Percentiles rank a stretch among this genome's conserved stretches.
These are phyloP conservation scores for Stomorhina lunata DNA, from an alignment of 2,888 invertebrate genomes.

Conservation along the genomic window DNA sequence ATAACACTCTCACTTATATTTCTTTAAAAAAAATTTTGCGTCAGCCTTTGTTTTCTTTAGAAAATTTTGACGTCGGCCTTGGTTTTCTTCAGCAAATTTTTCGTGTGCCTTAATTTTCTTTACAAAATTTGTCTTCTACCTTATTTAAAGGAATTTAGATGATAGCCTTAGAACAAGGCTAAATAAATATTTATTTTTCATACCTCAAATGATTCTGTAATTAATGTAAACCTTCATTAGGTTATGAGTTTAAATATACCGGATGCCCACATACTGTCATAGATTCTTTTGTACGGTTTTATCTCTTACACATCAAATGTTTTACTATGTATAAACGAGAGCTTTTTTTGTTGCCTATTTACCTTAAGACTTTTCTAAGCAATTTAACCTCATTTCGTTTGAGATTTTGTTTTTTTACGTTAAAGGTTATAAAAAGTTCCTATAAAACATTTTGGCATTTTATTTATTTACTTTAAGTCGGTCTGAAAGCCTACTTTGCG, in stretches of 20 bases:
- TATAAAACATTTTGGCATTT: slow-evolving; percentile 10
- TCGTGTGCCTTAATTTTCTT: too few species aligned
- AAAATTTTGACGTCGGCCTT: too few species aligned
- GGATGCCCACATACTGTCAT: not conserved
- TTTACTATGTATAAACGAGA: not conserved
- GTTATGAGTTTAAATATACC: not conserved
- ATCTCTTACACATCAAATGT: not conserved
- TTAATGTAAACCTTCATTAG: not conserved
- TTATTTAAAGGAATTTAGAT: too few species aligned
- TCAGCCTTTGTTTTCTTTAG: too few species aligned
- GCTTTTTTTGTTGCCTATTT: not conserved
- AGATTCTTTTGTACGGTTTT: not conserved
- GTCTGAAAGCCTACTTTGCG: not conserved
- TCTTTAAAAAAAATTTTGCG: too few species aligned
- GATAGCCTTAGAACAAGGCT: too few species aligned
- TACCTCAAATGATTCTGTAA: too few species aligned
- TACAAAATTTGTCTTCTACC: too few species aligned
- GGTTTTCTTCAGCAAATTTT: too few species aligned
- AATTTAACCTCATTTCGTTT: slow-evolving; percentile 36
- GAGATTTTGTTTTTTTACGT: not conserved
- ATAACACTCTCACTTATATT: too few species aligned
- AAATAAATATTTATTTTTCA: too few species aligned
- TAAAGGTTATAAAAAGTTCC: not conserved
- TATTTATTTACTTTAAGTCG: slow-evolving; percentile 25
- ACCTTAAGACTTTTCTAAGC: slow-evolving; percentile 1